Evolutionary conservation across 30 jellyfish, hydroid and myxozoan species (phyloP).

Genomic region (Turritopsis rubra): DNA sequence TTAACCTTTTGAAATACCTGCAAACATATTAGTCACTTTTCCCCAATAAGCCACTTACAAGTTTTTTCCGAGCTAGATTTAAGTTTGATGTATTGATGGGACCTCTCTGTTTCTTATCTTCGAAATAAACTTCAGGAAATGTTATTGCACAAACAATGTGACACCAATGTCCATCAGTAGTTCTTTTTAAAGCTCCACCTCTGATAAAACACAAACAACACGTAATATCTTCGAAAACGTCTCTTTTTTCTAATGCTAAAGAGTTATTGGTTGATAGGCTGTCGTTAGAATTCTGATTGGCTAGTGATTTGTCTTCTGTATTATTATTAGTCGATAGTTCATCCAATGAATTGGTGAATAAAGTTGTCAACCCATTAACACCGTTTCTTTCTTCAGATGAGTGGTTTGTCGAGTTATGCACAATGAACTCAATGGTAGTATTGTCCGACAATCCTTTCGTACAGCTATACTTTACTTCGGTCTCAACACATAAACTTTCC

Average conservation of each 20-base stretch:
- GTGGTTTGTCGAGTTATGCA: neutral
- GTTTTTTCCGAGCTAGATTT: conserved; percentile 60
- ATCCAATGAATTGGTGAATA: neutral
- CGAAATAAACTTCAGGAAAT: conserved; percentile 52
- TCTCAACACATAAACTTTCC: neutral
- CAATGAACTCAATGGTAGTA: neutral
- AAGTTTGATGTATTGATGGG: conserved; percentile 48
- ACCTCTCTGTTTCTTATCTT: conserved; percentile 36
- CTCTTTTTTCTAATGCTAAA: neutral
- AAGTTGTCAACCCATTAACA: neutral
- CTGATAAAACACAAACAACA: conserved; percentile 65
- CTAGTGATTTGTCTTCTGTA: neutral
- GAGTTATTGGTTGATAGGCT: neutral
- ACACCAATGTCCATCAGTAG: conserved; percentile 72
- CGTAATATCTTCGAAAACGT: neutral
- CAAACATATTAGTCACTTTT: too few species aligned
- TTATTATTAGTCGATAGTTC: neutral
- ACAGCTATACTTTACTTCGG: neutral
- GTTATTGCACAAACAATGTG: conserved; percentile 91
- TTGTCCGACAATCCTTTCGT: neutral
- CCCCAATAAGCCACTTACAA: conserved; percentile 68
- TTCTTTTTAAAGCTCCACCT: conserved; percentile 80
- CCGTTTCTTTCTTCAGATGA: neutral
- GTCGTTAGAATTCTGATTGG: neutral
- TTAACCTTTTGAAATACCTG: too few species aligned